Conservation (phyloP, 2,797 vertebrate genomes). For the Oceanodroma leucorhoa region DNA sequence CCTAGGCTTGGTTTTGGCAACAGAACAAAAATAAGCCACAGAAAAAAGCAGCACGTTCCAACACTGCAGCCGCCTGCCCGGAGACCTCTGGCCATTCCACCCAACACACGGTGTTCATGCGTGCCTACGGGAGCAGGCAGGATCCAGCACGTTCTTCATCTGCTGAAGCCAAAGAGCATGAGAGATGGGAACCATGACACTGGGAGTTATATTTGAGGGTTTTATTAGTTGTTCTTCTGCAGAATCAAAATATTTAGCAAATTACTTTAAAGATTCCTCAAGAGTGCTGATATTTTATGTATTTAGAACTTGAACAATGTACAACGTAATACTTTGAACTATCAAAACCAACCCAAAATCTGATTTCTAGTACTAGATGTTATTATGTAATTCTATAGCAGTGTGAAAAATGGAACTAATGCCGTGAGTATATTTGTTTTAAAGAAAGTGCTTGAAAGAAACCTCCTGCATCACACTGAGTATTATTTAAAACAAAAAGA, state of each 20-base stretch:
- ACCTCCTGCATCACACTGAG: constrained; percentile 54
- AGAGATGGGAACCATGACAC: constrained; percentile 1
- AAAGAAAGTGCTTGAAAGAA: constrained; percentile 73
- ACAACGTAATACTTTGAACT: constrained; percentile 70
- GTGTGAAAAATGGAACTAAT: constrained; percentile 58
- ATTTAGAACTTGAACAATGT: constrained; percentile 72
- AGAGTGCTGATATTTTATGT: constrained; percentile 68
- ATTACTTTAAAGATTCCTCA: constrained; percentile 72
- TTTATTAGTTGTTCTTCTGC: constrained; percentile 78
- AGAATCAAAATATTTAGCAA: constrained; percentile 81
- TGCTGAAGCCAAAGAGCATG: neutral
- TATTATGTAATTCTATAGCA: constrained; percentile 63
- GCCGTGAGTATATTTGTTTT: constrained; percentile 48
- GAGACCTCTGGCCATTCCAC: neutral
- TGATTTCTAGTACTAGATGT: constrained; percentile 68
- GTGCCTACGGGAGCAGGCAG: neutral
- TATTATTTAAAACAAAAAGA: constrained; percentile 36
- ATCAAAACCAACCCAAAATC: constrained; percentile 61
- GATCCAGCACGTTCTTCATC: neutral
- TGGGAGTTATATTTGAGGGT: constrained; percentile 38
- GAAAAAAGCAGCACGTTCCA: neutral
- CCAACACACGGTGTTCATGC: neutral
- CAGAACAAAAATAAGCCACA: neutral
- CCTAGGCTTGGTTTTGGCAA: neutral
- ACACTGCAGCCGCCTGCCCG: neutral